Evolutionary conservation across 2,113 vertebrate species (phyloP).

Genomic region (Lophius piscatorius): DNA sequence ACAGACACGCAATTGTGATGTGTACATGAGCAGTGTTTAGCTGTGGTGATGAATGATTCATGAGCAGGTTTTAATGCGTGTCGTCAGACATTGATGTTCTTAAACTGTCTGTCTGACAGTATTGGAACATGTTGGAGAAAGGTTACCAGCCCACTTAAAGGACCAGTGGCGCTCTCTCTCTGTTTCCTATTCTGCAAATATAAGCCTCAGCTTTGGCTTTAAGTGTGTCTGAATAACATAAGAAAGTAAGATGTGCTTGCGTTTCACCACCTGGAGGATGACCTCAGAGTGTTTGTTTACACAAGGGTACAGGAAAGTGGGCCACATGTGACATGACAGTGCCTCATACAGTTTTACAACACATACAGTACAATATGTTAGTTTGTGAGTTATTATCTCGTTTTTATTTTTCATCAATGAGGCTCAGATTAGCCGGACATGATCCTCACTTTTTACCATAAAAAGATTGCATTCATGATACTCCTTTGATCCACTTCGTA

Average conservation of each 20-base stretch:
- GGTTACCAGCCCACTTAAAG: slow-evolving; percentile 19
- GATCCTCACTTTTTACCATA: too few species aligned
- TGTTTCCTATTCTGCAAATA: slow-evolving; percentile 23
- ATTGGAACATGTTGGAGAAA: slow-evolving; percentile 18
- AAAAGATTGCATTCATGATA: too few species aligned
- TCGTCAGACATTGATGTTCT: slow-evolving; percentile 55
- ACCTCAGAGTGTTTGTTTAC: slow-evolving; percentile 73
- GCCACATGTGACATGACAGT: slow-evolving; percentile 54
- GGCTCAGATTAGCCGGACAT: too few species aligned
- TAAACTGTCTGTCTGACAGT: slow-evolving; percentile 37
- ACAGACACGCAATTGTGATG: slow-evolving; percentile 52
- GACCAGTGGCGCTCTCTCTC: slow-evolving; percentile 5
- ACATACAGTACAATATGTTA: slow-evolving; percentile 18
- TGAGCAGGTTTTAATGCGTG: slow-evolving; percentile 39
- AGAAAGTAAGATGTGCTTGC: slow-evolving; percentile 45
- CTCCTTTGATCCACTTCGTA: too few species aligned
- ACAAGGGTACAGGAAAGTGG: slow-evolving; percentile 59
- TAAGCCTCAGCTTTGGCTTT: slow-evolving; percentile 33
- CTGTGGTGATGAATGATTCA: slow-evolving; percentile 56
- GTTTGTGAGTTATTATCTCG: slow-evolving; percentile 11
- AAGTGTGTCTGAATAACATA: slow-evolving; percentile 40
- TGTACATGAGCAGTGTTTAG: slow-evolving; percentile 50
- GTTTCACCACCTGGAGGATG: slow-evolving; percentile 72
- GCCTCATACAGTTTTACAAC: slow-evolving; percentile 35
- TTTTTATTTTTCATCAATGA: too few species aligned